A percentile compares a stretch with the other conserved stretches of the same genome.
These are phyloP conservation scores for Oconnorella tubifera DNA, from an alignment of 2,888 invertebrate genomes.

Conservation along the genomic window DNA sequence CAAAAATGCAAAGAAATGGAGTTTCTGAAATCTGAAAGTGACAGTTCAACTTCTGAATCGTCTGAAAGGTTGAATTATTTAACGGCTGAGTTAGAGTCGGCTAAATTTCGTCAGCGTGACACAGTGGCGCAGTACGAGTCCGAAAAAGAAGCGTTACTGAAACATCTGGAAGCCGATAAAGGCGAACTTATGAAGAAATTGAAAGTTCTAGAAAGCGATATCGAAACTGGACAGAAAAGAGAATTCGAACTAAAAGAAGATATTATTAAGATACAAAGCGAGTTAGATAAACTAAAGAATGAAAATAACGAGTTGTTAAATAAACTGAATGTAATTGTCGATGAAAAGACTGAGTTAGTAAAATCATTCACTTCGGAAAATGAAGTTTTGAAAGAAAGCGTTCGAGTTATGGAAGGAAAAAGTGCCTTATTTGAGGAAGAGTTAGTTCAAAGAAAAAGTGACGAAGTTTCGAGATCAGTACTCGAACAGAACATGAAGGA, in stretches of 20 bases:
- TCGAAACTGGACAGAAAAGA: not conserved
- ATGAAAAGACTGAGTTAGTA: too few species aligned
- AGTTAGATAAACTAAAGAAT: not conserved
- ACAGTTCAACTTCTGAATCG: conserved; percentile 36
- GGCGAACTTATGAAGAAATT: conserved; percentile 19
- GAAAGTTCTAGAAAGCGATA: conserved; percentile 10
- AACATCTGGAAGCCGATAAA: conserved; percentile 20
- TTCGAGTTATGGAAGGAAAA: too few species aligned
- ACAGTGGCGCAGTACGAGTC: conserved; percentile 14
- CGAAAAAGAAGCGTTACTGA: conserved; percentile 32
- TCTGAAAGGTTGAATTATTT: conserved; percentile 22
- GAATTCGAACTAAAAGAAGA: not conserved
- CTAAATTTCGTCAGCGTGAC: conserved; percentile 26
- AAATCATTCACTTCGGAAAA: too few species aligned
- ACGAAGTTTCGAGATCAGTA: too few species aligned
- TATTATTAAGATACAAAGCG: not conserved
- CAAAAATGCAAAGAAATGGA: too few species aligned
- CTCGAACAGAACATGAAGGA: too few species aligned
- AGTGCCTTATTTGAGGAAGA: too few species aligned
- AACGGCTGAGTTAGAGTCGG: conserved; percentile 28
- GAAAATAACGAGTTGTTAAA: not conserved
- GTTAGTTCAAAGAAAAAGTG: too few species aligned
- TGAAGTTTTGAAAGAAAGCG: too few species aligned
- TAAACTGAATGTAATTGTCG: too few species aligned
- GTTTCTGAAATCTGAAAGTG: conserved; percentile 40